These are phyloP conservation scores for Notamacropus eugenii DNA, from an alignment of 2,797 vertebrate species.

Conservation along the genomic window DNA sequence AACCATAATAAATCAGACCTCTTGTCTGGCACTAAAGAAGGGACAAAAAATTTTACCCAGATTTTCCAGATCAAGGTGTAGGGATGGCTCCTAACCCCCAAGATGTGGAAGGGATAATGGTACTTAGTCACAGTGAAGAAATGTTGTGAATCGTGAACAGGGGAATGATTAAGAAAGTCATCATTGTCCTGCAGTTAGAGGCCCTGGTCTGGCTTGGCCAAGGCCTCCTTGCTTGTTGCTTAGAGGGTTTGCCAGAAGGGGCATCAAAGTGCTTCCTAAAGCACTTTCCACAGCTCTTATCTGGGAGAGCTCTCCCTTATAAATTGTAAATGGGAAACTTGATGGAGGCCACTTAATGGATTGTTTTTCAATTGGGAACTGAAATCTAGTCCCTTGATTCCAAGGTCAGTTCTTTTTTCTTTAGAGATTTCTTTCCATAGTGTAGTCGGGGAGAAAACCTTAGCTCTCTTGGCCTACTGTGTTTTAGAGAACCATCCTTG, in stretches of 20 bases:
- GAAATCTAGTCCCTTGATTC: background rate
- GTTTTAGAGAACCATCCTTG: background rate
- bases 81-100: background rate
- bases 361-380: no score
- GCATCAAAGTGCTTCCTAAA: background rate
- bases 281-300: background rate
- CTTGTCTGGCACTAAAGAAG: background rate
- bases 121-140: background rate
- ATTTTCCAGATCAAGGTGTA: no score
- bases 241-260: background rate
- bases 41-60: background rate
- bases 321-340: no score
- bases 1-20: background rate
- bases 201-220: background rate
- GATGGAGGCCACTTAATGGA: no score
- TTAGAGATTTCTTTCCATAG: background rate
- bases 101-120: background rate
- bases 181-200: no score
- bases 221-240: background rate
- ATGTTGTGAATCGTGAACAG: background rate
- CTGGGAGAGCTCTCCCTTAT: no score
- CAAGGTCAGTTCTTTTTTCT: background rate
- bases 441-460: background rate
- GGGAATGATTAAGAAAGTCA: background rate
- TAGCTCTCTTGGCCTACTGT: background rate